Evolutionary conservation across 1,140 invertebrate genomes (phyloP).

Genomic region (Drosophila dunni): DNA sequence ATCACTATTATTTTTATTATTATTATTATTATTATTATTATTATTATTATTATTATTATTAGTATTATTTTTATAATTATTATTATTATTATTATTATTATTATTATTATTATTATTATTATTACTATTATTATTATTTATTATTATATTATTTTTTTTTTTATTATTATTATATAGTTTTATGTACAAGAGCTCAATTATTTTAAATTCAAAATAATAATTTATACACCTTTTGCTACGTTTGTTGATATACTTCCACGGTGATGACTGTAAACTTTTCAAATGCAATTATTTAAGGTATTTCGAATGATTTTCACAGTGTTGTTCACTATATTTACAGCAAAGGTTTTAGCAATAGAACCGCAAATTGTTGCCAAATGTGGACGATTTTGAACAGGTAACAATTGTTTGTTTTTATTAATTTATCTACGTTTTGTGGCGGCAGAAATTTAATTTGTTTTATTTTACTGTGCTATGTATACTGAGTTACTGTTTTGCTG

Average conservation of each 20-base stretch:
- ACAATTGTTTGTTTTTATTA: slow-evolving; percentile 6
- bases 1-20: no score
- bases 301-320: slow-evolving; percentile 2
- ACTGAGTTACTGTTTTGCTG: background rate
- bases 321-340: slow-evolving; percentile 2
- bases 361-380: slow-evolving; percentile 15
- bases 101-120: no score
- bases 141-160: no score
- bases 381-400: slow-evolving; percentile 6
- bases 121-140: no score
- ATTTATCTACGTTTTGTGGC: slow-evolving; percentile 3
- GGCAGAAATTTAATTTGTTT: slow-evolving; percentile 6
- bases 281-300: slow-evolving; percentile 8
- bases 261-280: background rate
- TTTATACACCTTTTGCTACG: no score
- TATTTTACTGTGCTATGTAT: slow-evolving; percentile 2
- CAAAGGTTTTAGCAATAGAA: background rate
- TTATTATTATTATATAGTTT: no score
- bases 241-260: background rate
- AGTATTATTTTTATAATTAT: no score
- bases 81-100: no score
- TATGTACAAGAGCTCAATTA: no score
- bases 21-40: no score
- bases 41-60: no score
- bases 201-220: no score